Evolutionary conservation across 2,888 invertebrate genomes (phyloP).

Genomic region (Phengaris alcon): DNA sequence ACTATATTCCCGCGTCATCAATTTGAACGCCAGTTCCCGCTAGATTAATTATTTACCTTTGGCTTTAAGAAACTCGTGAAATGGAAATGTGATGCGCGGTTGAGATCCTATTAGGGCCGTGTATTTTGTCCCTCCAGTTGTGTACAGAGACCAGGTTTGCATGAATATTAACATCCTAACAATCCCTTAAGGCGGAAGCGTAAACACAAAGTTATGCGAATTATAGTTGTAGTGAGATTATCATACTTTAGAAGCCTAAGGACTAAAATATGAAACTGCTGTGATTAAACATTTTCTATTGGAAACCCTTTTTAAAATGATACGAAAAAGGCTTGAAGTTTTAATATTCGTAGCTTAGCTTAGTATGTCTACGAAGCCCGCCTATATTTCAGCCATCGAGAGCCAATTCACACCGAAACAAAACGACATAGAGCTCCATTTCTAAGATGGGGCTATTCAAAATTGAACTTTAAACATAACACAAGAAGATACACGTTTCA

Average conservation of each 20-base stretch:
- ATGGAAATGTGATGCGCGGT: constrained; percentile 11
- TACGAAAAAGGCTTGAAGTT: too few relatives aligned
- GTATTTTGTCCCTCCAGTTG: neutral
- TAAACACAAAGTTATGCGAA: constrained; percentile 22
- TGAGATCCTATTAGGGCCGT: constrained; percentile 17
- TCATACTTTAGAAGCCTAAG: constrained; percentile 10
- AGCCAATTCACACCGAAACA: too few relatives aligned
- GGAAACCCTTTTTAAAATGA: too few relatives aligned
- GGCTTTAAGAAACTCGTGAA: neutral
- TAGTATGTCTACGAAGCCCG: too few relatives aligned
- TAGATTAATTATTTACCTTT: constrained; percentile 7
- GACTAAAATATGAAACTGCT: neutral
- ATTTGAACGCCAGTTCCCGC: constrained; percentile 1
- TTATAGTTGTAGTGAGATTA: constrained; percentile 11
- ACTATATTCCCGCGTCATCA: constrained; percentile 20
- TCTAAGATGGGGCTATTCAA: too few relatives aligned
- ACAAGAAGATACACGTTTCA: too few relatives aligned
- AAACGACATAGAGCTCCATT: too few relatives aligned
- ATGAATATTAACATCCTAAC: constrained; percentile 19
- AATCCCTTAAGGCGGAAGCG: constrained; percentile 10
- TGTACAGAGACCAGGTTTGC: constrained; percentile 1
- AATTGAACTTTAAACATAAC: too few relatives aligned
- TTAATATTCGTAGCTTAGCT: too few relatives aligned
- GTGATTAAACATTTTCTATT: neutral
- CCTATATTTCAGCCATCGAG: too few relatives aligned